Evolutionary conservation across 2,113 vertebrate genomes (phyloP).

Genomic region (Cygnus buccinator): DNA sequence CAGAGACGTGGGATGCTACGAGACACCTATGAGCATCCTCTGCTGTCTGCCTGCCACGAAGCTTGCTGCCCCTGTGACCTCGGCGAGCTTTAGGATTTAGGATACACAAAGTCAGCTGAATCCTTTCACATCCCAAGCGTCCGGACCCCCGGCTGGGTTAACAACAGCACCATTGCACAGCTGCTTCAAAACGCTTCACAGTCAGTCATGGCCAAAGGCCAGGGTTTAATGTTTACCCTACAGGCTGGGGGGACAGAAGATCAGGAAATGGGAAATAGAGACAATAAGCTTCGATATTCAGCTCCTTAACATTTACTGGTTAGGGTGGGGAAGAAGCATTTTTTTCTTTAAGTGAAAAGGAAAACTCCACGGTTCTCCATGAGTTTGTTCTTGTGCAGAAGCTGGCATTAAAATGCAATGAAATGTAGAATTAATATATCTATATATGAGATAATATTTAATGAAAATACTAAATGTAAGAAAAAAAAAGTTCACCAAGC

Average conservation of each 20-base stretch:
- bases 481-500: background rate
- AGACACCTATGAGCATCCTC: accelerated
- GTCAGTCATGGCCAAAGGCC: background rate
- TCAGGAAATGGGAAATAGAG: background rate
- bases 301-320: background rate
- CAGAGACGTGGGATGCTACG: accelerated
- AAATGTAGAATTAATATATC: background rate
- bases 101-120: conserved; percentile 21
- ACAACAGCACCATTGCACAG: background rate
- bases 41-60: background rate
- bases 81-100: background rate
- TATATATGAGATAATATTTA: background rate
- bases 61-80: background rate
- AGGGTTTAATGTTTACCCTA: background rate
- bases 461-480: background rate
- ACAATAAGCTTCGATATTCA: background rate
- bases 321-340: background rate
- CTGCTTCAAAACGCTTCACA: background rate
- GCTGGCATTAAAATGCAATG: background rate
- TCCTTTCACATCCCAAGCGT: background rate
- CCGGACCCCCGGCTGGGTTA: accelerated
- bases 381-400: background rate
- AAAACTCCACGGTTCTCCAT: background rate
- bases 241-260: background rate
- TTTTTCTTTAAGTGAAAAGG: background rate